phyloP scores from a whole-genome alignment of 2,797 vertebrate genomes.

The Neostethus bicornis region DNA sequence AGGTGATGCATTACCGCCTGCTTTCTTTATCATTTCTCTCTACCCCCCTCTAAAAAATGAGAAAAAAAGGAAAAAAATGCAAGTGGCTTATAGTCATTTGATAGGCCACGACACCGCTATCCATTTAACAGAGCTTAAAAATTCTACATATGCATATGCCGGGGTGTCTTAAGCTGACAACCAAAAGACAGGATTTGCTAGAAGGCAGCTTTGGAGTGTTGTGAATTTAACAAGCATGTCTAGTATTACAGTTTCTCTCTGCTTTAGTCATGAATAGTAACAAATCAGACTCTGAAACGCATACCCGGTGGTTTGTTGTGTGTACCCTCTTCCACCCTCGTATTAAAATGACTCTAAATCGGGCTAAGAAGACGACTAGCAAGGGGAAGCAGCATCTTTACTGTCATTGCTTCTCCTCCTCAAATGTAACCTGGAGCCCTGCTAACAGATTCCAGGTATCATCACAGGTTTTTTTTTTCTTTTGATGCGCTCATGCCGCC shows the following conservation, averaged over 20 bases:
- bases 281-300: constrained; percentile 82
- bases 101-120: constrained; percentile 81
- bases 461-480: not conserved
- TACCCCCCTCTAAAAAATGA: not conserved
- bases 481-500: constrained; percentile 47
- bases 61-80: constrained; percentile 48
- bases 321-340: constrained; percentile 39
- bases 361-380: constrained; percentile 74
- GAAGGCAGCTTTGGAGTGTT: constrained; percentile 81
- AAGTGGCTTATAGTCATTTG: constrained; percentile 80
- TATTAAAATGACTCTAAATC: constrained; percentile 75
- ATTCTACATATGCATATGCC: constrained; percentile 82
- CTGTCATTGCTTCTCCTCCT: constrained; percentile 42
- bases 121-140: constrained; percentile 87
- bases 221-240: constrained; percentile 86
- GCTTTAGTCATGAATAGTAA: constrained; percentile 84
- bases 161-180: constrained; percentile 81
- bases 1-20: constrained; percentile 56
- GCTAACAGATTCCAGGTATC: constrained; percentile 61
- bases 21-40: constrained; percentile 41
- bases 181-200: constrained; percentile 80
- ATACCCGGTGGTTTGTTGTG: constrained; percentile 77
- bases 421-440: constrained; percentile 31
- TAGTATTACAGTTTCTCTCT: constrained; percentile 80
- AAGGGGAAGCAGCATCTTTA: constrained; percentile 59